Evolutionary conservation across 2,888 invertebrate species (phyloP).

Genomic region (Chouioia cunea): DNA sequence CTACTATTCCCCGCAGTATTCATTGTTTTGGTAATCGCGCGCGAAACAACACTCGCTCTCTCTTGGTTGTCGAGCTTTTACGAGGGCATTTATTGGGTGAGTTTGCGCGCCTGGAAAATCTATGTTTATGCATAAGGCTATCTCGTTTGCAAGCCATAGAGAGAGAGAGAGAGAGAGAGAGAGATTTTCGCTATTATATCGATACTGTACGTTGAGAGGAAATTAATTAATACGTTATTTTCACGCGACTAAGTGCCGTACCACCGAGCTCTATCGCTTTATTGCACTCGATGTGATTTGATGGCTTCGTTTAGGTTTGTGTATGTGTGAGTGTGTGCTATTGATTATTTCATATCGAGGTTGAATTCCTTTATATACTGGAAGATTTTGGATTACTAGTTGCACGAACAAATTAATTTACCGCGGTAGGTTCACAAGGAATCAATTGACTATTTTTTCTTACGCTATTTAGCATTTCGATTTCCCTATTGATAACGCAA

Average conservation of each 20-base stretch:
- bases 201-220: slow-evolving; percentile 1
- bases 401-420: too few relatives aligned
- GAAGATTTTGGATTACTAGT: too few relatives aligned
- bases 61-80: slow-evolving; percentile 25
- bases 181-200: slow-evolving; percentile 10
- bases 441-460: too few relatives aligned
- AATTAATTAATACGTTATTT: slow-evolving; percentile 39
- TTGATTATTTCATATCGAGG: too few relatives aligned
- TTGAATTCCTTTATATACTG: too few relatives aligned
- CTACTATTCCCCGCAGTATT: slow-evolving; percentile 50
- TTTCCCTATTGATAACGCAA: too few relatives aligned
- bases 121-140: too few relatives aligned
- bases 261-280: background rate
- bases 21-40: slow-evolving; percentile 51
- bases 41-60: slow-evolving; percentile 49
- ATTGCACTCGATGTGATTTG: too few relatives aligned
- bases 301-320: too few relatives aligned
- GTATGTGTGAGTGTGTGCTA: too few relatives aligned
- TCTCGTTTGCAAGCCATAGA: background rate
- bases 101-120: slow-evolving; percentile 2
- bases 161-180: background rate
- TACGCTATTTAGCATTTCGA: too few relatives aligned
- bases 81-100: slow-evolving; percentile 38
- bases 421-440: too few relatives aligned
- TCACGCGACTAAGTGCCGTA: slow-evolving; percentile 4